phyloP scores from a whole-genome alignment of 2,113 vertebrate genomes.

The Apus apus region DNA sequence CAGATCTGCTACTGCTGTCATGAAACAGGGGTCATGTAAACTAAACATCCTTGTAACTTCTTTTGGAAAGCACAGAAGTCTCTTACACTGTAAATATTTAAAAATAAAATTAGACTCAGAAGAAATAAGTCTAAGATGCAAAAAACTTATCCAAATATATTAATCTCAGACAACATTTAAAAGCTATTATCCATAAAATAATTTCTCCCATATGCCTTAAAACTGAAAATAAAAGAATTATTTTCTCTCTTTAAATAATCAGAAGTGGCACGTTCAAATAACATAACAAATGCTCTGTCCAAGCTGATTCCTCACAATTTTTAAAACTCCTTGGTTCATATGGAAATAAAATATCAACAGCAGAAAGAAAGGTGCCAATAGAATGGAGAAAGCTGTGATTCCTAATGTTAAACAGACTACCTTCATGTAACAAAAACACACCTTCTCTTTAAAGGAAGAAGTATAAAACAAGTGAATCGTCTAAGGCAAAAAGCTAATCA shows the following conservation, averaged over 20 bases:
- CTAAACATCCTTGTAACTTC: constrained; percentile 70
- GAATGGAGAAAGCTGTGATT: constrained; percentile 1
- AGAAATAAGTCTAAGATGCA: constrained; percentile 46
- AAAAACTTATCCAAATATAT: constrained; percentile 57
- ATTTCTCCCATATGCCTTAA: background rate
- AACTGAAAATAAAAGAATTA: constrained; percentile 20
- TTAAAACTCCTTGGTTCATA: background rate
- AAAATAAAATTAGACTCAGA: constrained; percentile 43
- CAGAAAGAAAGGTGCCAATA: background rate
- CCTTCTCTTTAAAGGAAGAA: background rate
- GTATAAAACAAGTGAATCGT: background rate
- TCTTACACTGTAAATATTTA: constrained; percentile 69
- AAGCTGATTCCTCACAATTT: constrained; percentile 12
- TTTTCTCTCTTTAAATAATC: background rate
- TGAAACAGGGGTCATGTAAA: constrained; percentile 77
- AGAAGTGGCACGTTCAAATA: constrained; percentile 16
- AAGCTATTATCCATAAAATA: constrained; percentile 13
- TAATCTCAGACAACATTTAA: constrained; percentile 34
- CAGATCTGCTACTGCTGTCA: constrained; percentile 80
- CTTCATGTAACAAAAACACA: background rate
- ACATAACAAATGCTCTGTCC: background rate
- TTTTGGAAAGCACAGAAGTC: constrained; percentile 69
- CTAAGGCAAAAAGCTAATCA: background rate
- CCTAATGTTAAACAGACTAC: constrained; percentile 4
- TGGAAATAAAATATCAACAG: constrained; percentile 2